Base-by-base conservation (phyloP, 2,797 vertebrate genomes). In the Gephyroberyx darwinii region DNA sequence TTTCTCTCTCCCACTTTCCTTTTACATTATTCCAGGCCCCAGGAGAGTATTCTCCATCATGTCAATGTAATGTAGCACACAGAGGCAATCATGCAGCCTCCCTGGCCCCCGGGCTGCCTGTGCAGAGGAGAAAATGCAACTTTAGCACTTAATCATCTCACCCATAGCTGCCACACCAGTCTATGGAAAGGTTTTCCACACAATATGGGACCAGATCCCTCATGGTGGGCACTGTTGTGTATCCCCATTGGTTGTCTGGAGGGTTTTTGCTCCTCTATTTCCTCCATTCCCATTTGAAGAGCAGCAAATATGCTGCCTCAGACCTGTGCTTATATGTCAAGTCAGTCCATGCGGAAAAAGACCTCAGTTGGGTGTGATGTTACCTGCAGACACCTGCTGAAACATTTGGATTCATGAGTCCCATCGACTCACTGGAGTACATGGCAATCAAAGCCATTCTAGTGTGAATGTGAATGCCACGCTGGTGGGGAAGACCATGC, bases 31-130 rank as follows among this genome's bases (percentile, higher is more conserved):
- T 90, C 90, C 77, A 74, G 87, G 84, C 90, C 92, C 90, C 90
- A 75, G 91, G 91, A 92, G 92, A 92, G 89, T 84, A 90, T 89
- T 91, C 90, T 91, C 91, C 85, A 93, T 93, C 90, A 91, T 92
- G 91, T 91, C 89, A 87, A 86, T 82, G 89, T 92, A 92, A 93
- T 93, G 90, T 91, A 91, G 90, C 91, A 90, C 90, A 91, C 89
- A 86, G 88, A 92, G 86, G 90, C 89, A 92, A 93, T 94, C 92
- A 92, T 87, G 88, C 89, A 84, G 86, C 84, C 78, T 84, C 84
- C 86, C 69, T 65, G 84, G 86, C 91, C 88, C 86, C 73, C 3
- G 71, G 90, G 88, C 80, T 84, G 86, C 83, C 88, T 82, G 86
- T 88, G 86, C 80, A 50, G 72, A 89, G 88, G 81, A 87, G 83